phyloP scores from a whole-genome alignment of 1,140 invertebrate genomes.

The Drosophila parvula region DNA sequence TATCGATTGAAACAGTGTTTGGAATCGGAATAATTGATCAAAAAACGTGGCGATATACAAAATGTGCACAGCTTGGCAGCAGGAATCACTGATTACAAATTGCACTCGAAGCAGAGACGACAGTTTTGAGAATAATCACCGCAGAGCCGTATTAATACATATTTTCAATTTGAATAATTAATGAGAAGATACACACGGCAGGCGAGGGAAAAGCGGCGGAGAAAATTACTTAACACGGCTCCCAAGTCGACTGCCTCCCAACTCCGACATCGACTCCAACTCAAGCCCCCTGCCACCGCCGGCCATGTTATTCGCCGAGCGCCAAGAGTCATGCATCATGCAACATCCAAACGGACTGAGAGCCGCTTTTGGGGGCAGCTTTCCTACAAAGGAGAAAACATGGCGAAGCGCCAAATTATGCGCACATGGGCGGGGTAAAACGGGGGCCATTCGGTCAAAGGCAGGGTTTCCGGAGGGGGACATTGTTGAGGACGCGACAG shows the following conservation, averaged over 20 bases:
- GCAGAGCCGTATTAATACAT: constrained; percentile 35
- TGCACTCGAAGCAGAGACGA: background rate
- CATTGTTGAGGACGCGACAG: constrained; percentile 49
- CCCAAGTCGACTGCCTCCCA: constrained; percentile 31
- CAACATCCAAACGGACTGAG: constrained; percentile 62
- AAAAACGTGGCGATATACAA: background rate
- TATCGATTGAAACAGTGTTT: too few species aligned
- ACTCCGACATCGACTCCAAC: constrained; percentile 12
- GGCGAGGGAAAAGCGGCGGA: constrained; percentile 13
- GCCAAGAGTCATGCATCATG: constrained; percentile 66
- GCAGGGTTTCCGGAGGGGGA: background rate
- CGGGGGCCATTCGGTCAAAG: constrained; percentile 3
- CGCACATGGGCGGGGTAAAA: constrained; percentile 60
- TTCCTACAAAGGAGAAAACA: constrained; percentile 63
- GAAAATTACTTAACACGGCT: constrained; percentile 54
- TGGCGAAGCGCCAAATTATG: constrained; percentile 81
- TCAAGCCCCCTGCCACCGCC: constrained; percentile 9
- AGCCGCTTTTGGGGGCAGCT: constrained; percentile 37
- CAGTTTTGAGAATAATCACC: constrained; percentile 11
- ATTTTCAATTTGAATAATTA: constrained; percentile 50
- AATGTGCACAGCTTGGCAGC: background rate
- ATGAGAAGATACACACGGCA: constrained; percentile 9
- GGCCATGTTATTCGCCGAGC: constrained; percentile 13
- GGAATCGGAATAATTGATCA: background rate
- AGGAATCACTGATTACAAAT: background rate